These are phyloP conservation scores for Cataglyphis cursor DNA, from an alignment of 2,888 invertebrate genomes.

Conservation along the genomic window DNA sequence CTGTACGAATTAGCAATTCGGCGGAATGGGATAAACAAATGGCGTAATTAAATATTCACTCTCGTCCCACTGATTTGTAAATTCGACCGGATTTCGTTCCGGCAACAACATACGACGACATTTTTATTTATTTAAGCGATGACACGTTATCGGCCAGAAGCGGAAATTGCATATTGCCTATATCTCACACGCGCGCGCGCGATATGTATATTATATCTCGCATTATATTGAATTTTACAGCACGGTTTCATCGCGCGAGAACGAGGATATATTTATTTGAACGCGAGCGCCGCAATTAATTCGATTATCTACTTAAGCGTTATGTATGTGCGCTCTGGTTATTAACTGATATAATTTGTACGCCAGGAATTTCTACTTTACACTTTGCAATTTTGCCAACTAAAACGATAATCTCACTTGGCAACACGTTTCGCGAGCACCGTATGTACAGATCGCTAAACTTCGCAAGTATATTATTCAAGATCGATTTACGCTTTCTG, in stretches of 20 bases:
- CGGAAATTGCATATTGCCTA: slow-evolving; percentile 56
- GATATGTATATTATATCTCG: slow-evolving; percentile 45
- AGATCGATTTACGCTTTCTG: neutral
- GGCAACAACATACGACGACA: slow-evolving; percentile 51
- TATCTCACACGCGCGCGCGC: slow-evolving; percentile 27
- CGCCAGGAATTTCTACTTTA: slow-evolving; percentile 53
- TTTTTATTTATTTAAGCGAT: slow-evolving; percentile 57
- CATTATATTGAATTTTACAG: slow-evolving; percentile 53
- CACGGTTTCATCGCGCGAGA: slow-evolving; percentile 27
- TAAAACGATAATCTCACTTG: slow-evolving; percentile 43
- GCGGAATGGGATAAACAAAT: slow-evolving; percentile 55
- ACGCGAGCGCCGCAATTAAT: slow-evolving; percentile 56
- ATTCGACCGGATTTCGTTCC: slow-evolving; percentile 47
- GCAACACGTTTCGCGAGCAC: neutral
- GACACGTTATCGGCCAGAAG: slow-evolving; percentile 47
- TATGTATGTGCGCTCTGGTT: slow-evolving; percentile 49
- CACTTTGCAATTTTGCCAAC: slow-evolving; percentile 41
- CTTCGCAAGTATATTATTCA: neutral
- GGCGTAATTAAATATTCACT: slow-evolving; percentile 57
- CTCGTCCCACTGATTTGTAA: slow-evolving; percentile 46
- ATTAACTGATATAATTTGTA: slow-evolving; percentile 52
- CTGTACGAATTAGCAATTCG: slow-evolving; percentile 47
- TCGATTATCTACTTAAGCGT: slow-evolving; percentile 55
- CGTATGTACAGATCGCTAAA: neutral
- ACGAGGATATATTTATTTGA: slow-evolving; percentile 48